These are phyloP conservation scores for Xylocopa sonorina DNA, from an alignment of 1,140 invertebrate species.

Conservation along the genomic window DNA sequence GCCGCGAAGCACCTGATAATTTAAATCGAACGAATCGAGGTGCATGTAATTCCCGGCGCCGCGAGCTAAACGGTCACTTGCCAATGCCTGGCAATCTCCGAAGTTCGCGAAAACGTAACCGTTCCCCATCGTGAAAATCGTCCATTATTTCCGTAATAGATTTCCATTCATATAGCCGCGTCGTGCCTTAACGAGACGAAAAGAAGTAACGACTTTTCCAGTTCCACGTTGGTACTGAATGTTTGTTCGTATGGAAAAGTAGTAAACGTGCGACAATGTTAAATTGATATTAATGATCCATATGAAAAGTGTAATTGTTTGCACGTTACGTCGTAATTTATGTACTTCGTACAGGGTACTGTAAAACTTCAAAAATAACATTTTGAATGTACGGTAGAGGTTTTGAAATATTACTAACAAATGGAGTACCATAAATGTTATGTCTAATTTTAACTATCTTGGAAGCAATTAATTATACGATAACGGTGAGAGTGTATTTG, in stretches of 20 bases:
- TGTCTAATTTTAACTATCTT: too few species aligned
- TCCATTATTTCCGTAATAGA: slow-evolving; percentile 70
- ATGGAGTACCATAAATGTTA: too few species aligned
- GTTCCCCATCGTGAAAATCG: slow-evolving; percentile 39
- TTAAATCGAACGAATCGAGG: slow-evolving; percentile 70
- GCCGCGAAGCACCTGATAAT: slow-evolving; percentile 69
- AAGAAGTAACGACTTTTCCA: not conserved
- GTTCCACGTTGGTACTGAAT: not conserved
- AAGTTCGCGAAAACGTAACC: slow-evolving; percentile 67
- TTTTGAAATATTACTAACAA: too few species aligned
- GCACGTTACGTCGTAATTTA: too few species aligned
- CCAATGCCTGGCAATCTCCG: slow-evolving; percentile 66
- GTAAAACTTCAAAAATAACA: too few species aligned
- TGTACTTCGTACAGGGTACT: too few species aligned
- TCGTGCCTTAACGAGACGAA: not conserved
- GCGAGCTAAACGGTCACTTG: slow-evolving; percentile 65
- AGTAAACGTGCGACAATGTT: too few species aligned
- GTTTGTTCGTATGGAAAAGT: not conserved
- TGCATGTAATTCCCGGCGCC: slow-evolving; percentile 65
- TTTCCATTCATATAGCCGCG: slow-evolving; percentile 62
- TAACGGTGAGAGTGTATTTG: too few species aligned
- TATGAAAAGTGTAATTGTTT: too few species aligned
- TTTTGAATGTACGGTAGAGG: too few species aligned
- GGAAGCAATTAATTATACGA: too few species aligned
- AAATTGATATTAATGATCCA: too few species aligned